Conservation (phyloP, 2,888 invertebrate species). For the Sinopyrophorus schimmeli region DNA sequence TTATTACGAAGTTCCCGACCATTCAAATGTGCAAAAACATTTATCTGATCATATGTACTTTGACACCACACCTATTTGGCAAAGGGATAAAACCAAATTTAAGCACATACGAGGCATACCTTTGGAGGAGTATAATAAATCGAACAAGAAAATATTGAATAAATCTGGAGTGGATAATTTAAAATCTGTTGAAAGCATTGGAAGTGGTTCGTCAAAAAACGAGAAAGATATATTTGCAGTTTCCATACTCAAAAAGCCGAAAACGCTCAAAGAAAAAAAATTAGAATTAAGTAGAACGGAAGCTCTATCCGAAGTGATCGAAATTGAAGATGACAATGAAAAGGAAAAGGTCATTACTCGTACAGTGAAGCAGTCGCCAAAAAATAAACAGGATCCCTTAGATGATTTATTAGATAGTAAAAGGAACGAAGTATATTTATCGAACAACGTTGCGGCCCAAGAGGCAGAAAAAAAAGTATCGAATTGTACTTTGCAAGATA, state of each 20-base stretch:
- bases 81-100: slow-evolving; percentile 59
- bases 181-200: slow-evolving; percentile 47
- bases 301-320: slow-evolving; percentile 21
- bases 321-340: slow-evolving; percentile 28
- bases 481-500: slow-evolving; percentile 22
- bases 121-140: slow-evolving; percentile 57
- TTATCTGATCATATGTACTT: slow-evolving; percentile 52
- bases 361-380: no score
- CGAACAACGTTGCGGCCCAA: neutral
- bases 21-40: slow-evolving; percentile 36
- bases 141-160: slow-evolving; percentile 35
- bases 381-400: neutral
- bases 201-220: slow-evolving; percentile 4
- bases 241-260: slow-evolving; percentile 14
- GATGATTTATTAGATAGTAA: neutral
- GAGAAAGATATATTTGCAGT: neutral
- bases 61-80: slow-evolving; percentile 66
- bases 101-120: slow-evolving; percentile 65
- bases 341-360: no score
- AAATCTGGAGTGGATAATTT: slow-evolving; percentile 42
- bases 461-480: neutral
- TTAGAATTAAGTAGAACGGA: slow-evolving; percentile 11
- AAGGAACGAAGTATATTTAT: neutral
- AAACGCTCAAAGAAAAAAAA: slow-evolving; percentile 25
- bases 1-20: slow-evolving; percentile 58